A percentile compares a stretch with the other conserved stretches of the same genome.
Evolutionary conservation across 2,113 vertebrate genomes (phyloP).

Genomic region (Carassius auratus): DNA sequence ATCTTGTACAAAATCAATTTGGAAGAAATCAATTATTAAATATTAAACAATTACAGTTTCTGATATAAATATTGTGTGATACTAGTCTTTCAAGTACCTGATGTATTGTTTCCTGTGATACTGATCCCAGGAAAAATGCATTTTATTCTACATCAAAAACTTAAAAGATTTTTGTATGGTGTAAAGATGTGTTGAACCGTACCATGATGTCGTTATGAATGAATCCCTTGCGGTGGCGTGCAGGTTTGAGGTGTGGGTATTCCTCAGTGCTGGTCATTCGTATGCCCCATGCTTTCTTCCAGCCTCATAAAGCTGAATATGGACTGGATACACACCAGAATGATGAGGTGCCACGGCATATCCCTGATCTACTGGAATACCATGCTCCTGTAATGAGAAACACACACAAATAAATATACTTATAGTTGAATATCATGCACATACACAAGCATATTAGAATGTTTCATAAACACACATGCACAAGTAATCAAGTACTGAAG

Average conservation of each 20-base stretch:
- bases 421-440: background rate
- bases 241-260: conserved; percentile 95
- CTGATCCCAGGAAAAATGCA: background rate
- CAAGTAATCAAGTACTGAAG: background rate
- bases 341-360: conserved; percentile 97
- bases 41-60: background rate
- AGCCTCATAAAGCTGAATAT: conserved; percentile 96
- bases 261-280: conserved; percentile 96
- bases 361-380: conserved; percentile 92
- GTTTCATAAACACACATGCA: background rate
- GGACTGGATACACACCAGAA: conserved; percentile 95
- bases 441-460: conserved; percentile 36
- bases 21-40: background rate
- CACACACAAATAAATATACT: conserved; percentile 49
- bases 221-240: conserved; percentile 91
- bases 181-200: conserved; percentile 48
- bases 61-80: background rate
- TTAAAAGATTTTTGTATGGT: background rate
- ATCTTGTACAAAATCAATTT: background rate
- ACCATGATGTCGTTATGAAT: conserved; percentile 95
- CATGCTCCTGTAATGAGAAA: conserved; percentile 82
- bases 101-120: too few species aligned
- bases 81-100: background rate
- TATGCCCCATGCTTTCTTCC: conserved; percentile 95
- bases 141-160: conserved; percentile 4